A percentile compares a stretch with the other conserved stretches of the same genome.
These are phyloP conservation scores for Eubasilissa splendida DNA, from an alignment of 2,888 invertebrate species.

Conservation along the genomic window DNA sequence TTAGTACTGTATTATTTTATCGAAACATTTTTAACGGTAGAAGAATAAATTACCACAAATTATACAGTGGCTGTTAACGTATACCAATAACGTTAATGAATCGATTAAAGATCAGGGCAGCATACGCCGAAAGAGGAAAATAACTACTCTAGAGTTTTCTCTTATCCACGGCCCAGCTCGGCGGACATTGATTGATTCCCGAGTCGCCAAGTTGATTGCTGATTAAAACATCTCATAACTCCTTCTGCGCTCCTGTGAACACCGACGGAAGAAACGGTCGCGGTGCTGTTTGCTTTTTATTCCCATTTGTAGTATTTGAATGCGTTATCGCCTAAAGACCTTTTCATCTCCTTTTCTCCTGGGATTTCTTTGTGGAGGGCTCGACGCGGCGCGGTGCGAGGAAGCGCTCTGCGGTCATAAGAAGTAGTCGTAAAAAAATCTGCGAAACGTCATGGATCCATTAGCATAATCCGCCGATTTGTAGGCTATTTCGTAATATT, in stretches of 20 bases:
- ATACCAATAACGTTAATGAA: constrained; percentile 42
- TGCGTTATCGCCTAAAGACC: not conserved
- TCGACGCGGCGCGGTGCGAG: not conserved
- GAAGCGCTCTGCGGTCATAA: constrained; percentile 13
- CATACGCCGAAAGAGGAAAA: constrained; percentile 12
- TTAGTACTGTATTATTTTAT: constrained; percentile 22
- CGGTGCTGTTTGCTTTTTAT: not conserved
- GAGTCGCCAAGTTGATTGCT: constrained; percentile 25
- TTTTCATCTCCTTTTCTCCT: not conserved
- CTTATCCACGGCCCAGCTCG: constrained; percentile 3
- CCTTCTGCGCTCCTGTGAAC: constrained; percentile 39
- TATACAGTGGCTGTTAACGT: constrained; percentile 32
- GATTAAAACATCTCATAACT: constrained; percentile 47
- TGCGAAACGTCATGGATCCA: constrained; percentile 34
- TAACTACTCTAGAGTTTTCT: constrained; percentile 7
- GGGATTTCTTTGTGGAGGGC: not conserved
- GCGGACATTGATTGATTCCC: constrained; percentile 46
- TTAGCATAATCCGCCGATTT: constrained; percentile 51
- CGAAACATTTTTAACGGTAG: constrained; percentile 21
- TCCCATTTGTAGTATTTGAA: not conserved
- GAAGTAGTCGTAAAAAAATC: constrained; percentile 8
- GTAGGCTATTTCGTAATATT: constrained; percentile 53
- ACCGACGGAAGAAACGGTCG: not conserved
- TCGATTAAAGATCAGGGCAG: constrained; percentile 30
- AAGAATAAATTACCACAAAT: constrained; percentile 46